phyloP scores from a whole-genome alignment of 2,888 invertebrate species.

The Melinaea marsaeus region DNA sequence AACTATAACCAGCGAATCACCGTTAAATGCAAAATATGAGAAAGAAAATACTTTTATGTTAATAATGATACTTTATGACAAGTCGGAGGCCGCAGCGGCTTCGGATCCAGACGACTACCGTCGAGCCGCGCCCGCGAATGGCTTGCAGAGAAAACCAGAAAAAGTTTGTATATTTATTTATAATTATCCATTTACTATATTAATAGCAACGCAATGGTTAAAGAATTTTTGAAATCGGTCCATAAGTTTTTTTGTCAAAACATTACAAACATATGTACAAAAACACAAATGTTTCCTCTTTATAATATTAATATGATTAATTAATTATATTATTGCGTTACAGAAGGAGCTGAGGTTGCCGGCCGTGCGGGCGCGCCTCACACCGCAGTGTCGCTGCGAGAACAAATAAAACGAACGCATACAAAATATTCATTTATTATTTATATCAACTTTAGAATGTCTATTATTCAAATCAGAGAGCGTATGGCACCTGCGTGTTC shows the following conservation, averaged over 20 bases:
- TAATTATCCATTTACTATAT: too few species aligned
- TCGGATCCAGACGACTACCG: constrained; percentile 44
- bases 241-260: too few species aligned
- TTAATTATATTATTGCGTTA: constrained; percentile 1
- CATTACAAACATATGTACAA: too few species aligned
- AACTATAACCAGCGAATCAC: too few species aligned
- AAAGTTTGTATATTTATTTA: constrained; percentile 4
- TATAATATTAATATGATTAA: too few species aligned
- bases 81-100: too few species aligned
- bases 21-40: too few species aligned
- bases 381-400: constrained; percentile 34
- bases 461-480: constrained; percentile 49
- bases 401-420: constrained; percentile 21
- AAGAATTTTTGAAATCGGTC: too few species aligned
- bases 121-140: constrained; percentile 51
- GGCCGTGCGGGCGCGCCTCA: constrained; percentile 3
- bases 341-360: constrained; percentile 16
- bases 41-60: too few species aligned
- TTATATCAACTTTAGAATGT: constrained; percentile 37
- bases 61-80: too few species aligned
- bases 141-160: constrained; percentile 44
- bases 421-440: constrained; percentile 31
- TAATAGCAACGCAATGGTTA: too few species aligned
- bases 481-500: constrained; percentile 62
- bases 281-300: too few species aligned